These are phyloP conservation scores for Agrotis puta DNA, from an alignment of 2,888 invertebrate species.

Conservation along the genomic window DNA sequence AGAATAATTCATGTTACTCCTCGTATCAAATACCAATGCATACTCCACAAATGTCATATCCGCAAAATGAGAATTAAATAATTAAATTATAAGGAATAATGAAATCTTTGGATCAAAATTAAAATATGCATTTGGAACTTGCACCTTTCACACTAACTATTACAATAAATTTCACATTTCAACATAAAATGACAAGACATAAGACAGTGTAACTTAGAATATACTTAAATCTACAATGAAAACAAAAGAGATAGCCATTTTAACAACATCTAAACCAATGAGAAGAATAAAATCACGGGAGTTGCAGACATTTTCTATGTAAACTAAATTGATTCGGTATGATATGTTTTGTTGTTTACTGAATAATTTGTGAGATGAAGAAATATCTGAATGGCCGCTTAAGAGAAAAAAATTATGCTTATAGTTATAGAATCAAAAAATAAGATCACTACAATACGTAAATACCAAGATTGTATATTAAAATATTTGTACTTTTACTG, in stretches of 20 bases:
- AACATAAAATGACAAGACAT: slow-evolving; percentile 86
- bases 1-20: slow-evolving; percentile 85
- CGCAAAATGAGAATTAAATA: slow-evolving; percentile 81
- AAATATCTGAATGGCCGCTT: slow-evolving; percentile 87
- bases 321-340: slow-evolving; percentile 85
- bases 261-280: slow-evolving; percentile 78
- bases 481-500: slow-evolving; percentile 96
- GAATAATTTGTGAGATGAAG: slow-evolving; percentile 87
- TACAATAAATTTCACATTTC: slow-evolving; percentile 85
- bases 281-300: slow-evolving; percentile 78
- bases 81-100: slow-evolving; percentile 84
- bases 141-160: slow-evolving; percentile 86
- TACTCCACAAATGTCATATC: slow-evolving; percentile 90
- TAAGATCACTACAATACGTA: slow-evolving; percentile 91
- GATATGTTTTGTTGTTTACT: slow-evolving; percentile 90
- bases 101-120: slow-evolving; percentile 90
- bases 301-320: slow-evolving; percentile 80
- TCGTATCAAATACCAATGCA: slow-evolving; percentile 89
- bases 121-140: slow-evolving; percentile 88
- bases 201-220: slow-evolving; percentile 82
- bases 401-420: slow-evolving; percentile 89
- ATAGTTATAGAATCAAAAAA: slow-evolving; percentile 89
- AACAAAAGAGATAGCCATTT: slow-evolving; percentile 87
- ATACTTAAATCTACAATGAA: slow-evolving; percentile 89
- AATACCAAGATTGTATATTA: slow-evolving; percentile 92